Evolutionary conservation across 2,113 vertebrate species (phyloP).

Genomic region (Chroicocephalus ridibundus): DNA sequence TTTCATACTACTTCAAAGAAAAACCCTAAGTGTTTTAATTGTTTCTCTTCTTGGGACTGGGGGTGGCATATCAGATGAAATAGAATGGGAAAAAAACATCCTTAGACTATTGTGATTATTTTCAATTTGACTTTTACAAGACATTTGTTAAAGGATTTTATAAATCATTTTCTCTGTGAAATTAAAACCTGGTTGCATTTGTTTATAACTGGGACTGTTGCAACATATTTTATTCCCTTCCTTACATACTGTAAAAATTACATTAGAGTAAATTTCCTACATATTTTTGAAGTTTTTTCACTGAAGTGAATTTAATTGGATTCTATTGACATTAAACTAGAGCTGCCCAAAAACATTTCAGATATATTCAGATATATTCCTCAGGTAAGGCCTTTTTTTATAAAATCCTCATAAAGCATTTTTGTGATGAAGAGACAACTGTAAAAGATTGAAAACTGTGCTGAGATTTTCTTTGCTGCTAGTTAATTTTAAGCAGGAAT

Average conservation of each 20-base stretch:
- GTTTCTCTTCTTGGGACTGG: neutral
- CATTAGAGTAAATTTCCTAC: neutral
- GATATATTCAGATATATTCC: neutral
- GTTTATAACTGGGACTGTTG: neutral
- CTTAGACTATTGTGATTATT: neutral
- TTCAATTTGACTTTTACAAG: neutral
- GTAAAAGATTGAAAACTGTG: neutral
- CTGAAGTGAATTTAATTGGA: neutral
- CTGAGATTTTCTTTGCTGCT: neutral
- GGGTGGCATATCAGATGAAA: neutral
- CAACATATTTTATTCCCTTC: neutral
- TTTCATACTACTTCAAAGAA: neutral
- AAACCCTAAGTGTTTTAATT: neutral
- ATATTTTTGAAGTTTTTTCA: neutral
- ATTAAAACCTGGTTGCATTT: neutral
- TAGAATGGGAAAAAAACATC: neutral
- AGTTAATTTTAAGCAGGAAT: neutral
- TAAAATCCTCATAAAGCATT: neutral
- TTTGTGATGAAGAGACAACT: neutral
- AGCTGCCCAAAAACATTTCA: neutral
- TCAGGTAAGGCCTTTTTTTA: neutral
- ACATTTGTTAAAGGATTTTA: neutral
- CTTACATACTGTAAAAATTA: neutral
- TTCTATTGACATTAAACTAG: neutral
- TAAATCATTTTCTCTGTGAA: neutral